These are phyloP conservation scores for Astropecten irregularis DNA, from an alignment of 53 echinoderm and acorn worm species.

Conservation along the genomic window DNA sequence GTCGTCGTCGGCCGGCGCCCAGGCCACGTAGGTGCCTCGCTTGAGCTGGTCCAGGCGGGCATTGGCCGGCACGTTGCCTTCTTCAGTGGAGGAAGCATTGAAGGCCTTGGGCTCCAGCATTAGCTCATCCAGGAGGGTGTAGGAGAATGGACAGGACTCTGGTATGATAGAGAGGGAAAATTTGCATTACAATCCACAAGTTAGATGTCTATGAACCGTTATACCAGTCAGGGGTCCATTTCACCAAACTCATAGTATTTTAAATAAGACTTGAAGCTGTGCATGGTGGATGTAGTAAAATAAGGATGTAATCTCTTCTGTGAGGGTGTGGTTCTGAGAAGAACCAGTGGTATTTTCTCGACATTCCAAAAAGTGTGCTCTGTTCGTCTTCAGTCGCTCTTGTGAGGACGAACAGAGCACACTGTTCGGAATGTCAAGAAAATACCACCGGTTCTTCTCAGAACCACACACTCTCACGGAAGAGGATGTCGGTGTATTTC, in stretches of 20 bases:
- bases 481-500: background rate
- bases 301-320: too few relatives aligned
- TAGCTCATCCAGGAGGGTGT: constrained; percentile 11
- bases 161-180: background rate
- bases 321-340: too few relatives aligned
- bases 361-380: too few relatives aligned
- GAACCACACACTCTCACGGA: too few relatives aligned
- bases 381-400: too few relatives aligned
- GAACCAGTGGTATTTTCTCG: too few relatives aligned
- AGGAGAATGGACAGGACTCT: constrained; percentile 29
- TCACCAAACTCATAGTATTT: too few relatives aligned
- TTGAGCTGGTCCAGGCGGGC: constrained; percentile 7
- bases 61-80: constrained; percentile 24
- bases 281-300: too few relatives aligned
- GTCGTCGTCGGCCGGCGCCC: constrained; percentile 66
- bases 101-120: constrained; percentile 1
- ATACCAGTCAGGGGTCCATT: background rate
- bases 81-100: constrained; percentile 6
- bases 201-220: background rate
- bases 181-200: background rate
- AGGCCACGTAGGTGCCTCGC: constrained; percentile 21
- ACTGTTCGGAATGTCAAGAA: too few relatives aligned
- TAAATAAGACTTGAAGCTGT: too few relatives aligned
- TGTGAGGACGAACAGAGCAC: too few relatives aligned
- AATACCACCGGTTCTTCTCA: too few relatives aligned